These are phyloP conservation scores for Elachura formosa DNA, from an alignment of 2,113 vertebrate species.

Conservation along the genomic window DNA sequence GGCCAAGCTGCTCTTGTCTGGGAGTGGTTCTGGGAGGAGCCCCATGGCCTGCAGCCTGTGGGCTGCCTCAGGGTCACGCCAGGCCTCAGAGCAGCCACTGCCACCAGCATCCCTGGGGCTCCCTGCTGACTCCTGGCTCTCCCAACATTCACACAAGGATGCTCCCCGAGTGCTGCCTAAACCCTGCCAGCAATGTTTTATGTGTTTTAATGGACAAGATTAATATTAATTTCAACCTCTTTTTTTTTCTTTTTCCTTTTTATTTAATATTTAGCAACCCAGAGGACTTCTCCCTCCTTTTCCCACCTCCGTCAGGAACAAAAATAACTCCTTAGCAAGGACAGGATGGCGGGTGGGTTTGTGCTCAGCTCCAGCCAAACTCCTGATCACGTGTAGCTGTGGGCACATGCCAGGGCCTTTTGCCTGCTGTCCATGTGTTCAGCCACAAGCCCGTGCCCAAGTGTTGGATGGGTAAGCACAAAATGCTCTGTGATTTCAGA, in stretches of 20 bases:
- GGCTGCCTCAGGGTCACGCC: background rate
- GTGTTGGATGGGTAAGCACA: background rate
- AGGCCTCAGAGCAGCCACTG: background rate
- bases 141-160: background rate
- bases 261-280: constrained; percentile 49
- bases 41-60: rapidly evolving
- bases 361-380: background rate
- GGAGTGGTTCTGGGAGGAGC: background rate
- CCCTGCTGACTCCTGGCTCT: background rate
- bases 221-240: constrained; percentile 47
- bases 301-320: background rate
- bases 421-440: background rate
- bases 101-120: background rate
- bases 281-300: background rate
- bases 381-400: background rate
- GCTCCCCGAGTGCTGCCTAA: background rate
- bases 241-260: background rate
- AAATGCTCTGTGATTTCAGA: background rate
- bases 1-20: rapidly evolving
- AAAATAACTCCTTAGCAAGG: constrained; percentile 17
- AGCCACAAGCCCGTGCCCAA: background rate
- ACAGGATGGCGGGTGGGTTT: background rate
- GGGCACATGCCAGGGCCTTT: background rate
- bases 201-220: constrained; percentile 37
- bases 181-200: background rate